Evolutionary conservation across 2,888 invertebrate species (phyloP).

Genomic region (Agriotes lineatus): DNA sequence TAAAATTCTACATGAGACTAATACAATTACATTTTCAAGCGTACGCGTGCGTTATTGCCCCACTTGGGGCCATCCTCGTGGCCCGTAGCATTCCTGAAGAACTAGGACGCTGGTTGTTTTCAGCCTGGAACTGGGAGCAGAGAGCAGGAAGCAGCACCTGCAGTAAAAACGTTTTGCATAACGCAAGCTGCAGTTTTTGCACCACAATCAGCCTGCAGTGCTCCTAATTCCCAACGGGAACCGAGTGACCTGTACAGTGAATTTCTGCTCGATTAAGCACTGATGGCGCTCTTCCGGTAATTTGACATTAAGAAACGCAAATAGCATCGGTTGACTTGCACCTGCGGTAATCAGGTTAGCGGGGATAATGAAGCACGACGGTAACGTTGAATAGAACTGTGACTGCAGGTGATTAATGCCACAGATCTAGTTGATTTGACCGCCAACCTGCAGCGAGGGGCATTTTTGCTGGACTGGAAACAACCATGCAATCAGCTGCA

Average conservation of each 20-base stretch:
- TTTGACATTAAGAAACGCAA: neutral
- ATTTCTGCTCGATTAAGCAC: neutral
- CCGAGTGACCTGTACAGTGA: neutral
- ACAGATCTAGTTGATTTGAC: no score
- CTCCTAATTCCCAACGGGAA: neutral
- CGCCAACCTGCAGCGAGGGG: no score
- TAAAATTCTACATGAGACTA: constrained; percentile 29
- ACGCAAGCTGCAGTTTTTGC: constrained; percentile 3
- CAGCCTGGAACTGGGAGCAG: neutral
- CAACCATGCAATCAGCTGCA: no score
- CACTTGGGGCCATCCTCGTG: constrained; percentile 4
- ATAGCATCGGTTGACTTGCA: neutral
- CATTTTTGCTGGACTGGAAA: no score
- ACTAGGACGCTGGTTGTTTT: neutral
- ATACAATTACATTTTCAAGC: constrained; percentile 26
- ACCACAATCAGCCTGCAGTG: neutral
- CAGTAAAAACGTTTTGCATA: neutral
- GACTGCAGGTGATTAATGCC: no score
- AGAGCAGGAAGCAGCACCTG: constrained; percentile 6
- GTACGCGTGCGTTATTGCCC: constrained; percentile 21
- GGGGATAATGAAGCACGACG: neutral
- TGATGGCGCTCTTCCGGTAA: constrained; percentile 14
- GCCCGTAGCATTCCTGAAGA: neutral
- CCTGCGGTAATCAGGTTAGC: constrained; percentile 3
- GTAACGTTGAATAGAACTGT: no score